Conservation (phyloP, 2,888 invertebrate species). For the Strigamia maritima region DNA sequence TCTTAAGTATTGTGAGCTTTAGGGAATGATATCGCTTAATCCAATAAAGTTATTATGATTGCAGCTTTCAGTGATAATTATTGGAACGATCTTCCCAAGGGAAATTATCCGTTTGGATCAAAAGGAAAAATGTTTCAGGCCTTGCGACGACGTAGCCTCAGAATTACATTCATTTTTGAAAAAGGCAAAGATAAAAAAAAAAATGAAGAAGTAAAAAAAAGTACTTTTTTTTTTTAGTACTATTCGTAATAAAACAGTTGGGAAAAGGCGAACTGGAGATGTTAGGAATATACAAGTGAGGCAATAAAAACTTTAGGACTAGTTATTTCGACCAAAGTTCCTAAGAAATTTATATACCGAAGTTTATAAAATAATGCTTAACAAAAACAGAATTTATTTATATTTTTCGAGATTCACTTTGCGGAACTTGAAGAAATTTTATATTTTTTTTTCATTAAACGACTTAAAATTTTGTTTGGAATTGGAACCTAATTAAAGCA, state of each 20-base stretch:
- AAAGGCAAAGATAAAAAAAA: background rate
- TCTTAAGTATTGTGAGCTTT: background rate
- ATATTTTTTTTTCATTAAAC: too few species aligned
- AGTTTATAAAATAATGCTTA: background rate
- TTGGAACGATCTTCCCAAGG: constrained; percentile 7
- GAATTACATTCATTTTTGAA: constrained; percentile 15
- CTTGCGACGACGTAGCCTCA: background rate
- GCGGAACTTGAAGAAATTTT: too few species aligned
- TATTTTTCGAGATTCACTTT: background rate
- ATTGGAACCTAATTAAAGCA: too few species aligned
- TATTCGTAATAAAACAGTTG: constrained; percentile 17
- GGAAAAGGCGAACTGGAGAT: background rate
- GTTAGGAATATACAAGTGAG: background rate
- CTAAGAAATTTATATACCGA: background rate
- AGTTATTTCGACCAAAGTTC: background rate
- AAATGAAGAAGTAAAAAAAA: background rate
- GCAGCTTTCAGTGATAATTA: constrained; percentile 25
- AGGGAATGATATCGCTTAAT: constrained; percentile 16
- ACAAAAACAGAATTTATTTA: background rate
- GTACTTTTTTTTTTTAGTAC: background rate
- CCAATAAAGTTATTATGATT: constrained; percentile 27
- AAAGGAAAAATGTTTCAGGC: constrained; percentile 24
- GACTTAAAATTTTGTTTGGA: too few species aligned
- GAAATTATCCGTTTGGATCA: constrained; percentile 24
- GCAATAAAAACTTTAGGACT: constrained; percentile 7